Evolutionary conservation across 2,113 vertebrate genomes (phyloP).

Genomic region (Tragelaphus strepsiceros): DNA sequence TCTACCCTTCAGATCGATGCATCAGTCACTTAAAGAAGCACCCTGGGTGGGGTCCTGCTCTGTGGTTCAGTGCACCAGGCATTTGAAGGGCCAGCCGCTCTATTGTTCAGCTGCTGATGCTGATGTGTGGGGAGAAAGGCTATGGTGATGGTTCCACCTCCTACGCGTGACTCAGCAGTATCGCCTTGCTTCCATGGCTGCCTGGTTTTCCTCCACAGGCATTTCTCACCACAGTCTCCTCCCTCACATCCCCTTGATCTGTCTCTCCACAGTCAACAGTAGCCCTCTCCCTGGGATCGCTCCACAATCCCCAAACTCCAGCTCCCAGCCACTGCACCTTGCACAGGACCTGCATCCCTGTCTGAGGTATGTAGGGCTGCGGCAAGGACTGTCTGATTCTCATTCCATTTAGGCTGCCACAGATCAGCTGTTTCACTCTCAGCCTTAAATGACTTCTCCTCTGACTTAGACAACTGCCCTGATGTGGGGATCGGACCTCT

Average conservation of each 20-base stretch:
- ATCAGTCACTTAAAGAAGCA: too few species aligned
- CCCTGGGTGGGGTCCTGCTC: not conserved
- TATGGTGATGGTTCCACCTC: not conserved
- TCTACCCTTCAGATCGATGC: not conserved
- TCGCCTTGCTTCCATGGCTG: not conserved
- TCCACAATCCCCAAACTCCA: not conserved
- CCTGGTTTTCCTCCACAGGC: not conserved
- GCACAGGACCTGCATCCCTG: too few species aligned
- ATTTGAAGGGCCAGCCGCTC: not conserved
- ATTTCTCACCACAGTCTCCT: not conserved
- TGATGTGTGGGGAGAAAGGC: not conserved
- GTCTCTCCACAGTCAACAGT: not conserved
- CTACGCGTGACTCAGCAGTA: rapidly evolving
- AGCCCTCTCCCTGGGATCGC: rapidly evolving
- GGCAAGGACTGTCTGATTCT: not conserved
- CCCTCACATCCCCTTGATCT: not conserved
- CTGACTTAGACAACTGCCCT: not conserved
- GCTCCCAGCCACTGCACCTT: not conserved
- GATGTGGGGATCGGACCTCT: rapidly evolving
- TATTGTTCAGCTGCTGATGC: not conserved
- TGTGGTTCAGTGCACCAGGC: not conserved
- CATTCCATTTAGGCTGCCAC: not conserved
- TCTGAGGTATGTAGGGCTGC: rapidly evolving
- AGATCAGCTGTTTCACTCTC: not conserved
- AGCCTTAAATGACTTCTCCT: not conserved